Conservation (phyloP, 2,113 vertebrate genomes). For the Thomomys bottae region DNA sequence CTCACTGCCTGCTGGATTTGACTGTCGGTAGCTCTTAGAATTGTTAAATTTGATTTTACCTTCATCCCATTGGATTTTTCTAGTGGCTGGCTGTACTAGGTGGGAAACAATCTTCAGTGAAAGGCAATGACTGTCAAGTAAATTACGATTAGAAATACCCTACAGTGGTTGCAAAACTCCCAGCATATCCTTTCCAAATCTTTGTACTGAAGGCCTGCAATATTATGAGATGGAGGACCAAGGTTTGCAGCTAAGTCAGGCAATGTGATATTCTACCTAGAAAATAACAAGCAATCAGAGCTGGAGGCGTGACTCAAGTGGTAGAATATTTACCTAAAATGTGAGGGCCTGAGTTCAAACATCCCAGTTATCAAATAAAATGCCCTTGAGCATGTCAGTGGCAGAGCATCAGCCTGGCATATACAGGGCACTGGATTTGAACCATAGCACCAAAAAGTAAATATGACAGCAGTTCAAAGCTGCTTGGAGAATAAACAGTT, state of each 20-base stretch:
- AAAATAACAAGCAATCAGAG: no score
- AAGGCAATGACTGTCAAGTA: background rate
- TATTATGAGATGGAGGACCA: no score
- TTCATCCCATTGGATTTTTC: background rate
- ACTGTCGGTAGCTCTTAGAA: background rate
- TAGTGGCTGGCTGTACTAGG: background rate
- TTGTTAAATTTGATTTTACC: background rate
- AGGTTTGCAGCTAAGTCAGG: no score
- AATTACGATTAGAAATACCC: background rate
- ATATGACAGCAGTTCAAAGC: background rate
- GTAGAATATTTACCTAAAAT: background rate
- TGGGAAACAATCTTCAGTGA: background rate
- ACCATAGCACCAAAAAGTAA: background rate
- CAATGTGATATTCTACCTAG: no score
- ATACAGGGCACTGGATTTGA: background rate
- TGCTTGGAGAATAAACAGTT: constrained; percentile 1
- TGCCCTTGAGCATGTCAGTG: background rate
- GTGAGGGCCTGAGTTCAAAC: no score
- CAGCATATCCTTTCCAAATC: background rate
- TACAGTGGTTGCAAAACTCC: background rate
- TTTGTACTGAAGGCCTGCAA: background rate
- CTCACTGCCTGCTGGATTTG: background rate
- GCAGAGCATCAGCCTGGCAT: background rate
- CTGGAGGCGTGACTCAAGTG: background rate
- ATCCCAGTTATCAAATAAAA: background rate